Base-by-base conservation (phyloP, 2,113 vertebrate species). In the Rhinopithecus roxellana region DNA sequence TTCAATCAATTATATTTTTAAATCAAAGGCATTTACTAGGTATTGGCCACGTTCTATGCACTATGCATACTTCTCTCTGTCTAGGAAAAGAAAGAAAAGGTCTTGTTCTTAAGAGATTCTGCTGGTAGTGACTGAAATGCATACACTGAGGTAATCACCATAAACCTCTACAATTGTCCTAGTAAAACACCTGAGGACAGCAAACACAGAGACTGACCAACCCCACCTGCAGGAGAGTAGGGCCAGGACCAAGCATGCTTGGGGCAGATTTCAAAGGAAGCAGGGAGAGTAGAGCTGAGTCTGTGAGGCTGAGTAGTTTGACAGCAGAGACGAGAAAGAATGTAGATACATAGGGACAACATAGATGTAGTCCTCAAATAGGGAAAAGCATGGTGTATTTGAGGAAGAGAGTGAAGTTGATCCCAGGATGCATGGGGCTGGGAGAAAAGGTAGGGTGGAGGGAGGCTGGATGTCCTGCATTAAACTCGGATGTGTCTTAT, bases 1-100 rank as follows among this genome's bases (percentile, higher is more conserved):
- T 87, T 92, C 30, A 25, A 18, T 92, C 74, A 45, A 20, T 92
- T 89, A 27, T 80, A 72, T 78, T 89, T 92, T 82, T 70, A 90
- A 79, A 79, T 79, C 55, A 57, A 23, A 94, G 61, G 25, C 25
- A 32, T 11, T 86, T 59, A 3, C 30, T 74, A 25, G 23, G 8
- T 61, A 38, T 50, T 59, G 55, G 32, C 27, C 11, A 22, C 32
- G 2, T 78, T 43, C n/a, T 4, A 32, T 18, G 1, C 5, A 4
- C 83, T 96, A 50, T 74, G 16, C 12, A 69, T 45, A 25, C 27
- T 10, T 20, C 2, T 61, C 86, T 4, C 18, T 52, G 30, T 52
- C 59, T 18, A 50, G 13, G 6, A 94, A 45, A 85, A 64, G 25
- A 67, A 59, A 20, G 38, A 6, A 78, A 3, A 61, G 30, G 64